Base-by-base conservation (phyloP, 2,797 vertebrate species). In the Anabas testudineus region DNA sequence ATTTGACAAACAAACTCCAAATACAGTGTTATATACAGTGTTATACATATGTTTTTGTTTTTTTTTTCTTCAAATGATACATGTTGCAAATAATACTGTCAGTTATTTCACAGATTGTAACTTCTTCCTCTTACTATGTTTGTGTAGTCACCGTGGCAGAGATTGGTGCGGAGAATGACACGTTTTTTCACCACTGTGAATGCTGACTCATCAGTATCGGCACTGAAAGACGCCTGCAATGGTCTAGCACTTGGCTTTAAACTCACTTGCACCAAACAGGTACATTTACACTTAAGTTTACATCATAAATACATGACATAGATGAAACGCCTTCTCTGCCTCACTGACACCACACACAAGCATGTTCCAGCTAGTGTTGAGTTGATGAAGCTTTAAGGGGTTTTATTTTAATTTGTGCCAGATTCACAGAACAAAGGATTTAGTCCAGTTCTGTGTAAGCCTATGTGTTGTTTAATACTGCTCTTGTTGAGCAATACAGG, bases 121-220 rank as follows among this genome's bases (percentile, higher is more conserved):
- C 7, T 4, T 32, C 19, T 15, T n/a, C 0, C 58, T 53, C 21
- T 39, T 10, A 2, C 6, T n/a, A 30, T 73, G 24, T 46, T 32
- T 75, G 58, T 70, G 10, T 55, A 98, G 98, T 96, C 88, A 5
- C 95, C 93, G 0, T 99, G 96, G 96, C 96, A 99, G 88, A 92
- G 97, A 58, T 82, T 99, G 67, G 97, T 99, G 61, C 95, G 95
- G 74, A 86, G 98, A 64, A 94, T 98, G 97, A 99, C 97, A 0
- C 95, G 97, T 2, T 99, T 99, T 92, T 98, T 98, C 88, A 97
- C 97, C 57, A 95, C 94, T 32, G 85, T 97, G 82, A 93, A 94
- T 34, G 94, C 95, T 1, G 94, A 96, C 1, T 84, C 85, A 18
- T 96, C 97, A 0, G 94, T 96, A 30, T 79, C 90, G 0, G 89